Evolutionary conservation across 2,888 invertebrate species (phyloP), one percentile per base, ranked within the genome.

Genomic region (Xylocampa areola): DNA sequence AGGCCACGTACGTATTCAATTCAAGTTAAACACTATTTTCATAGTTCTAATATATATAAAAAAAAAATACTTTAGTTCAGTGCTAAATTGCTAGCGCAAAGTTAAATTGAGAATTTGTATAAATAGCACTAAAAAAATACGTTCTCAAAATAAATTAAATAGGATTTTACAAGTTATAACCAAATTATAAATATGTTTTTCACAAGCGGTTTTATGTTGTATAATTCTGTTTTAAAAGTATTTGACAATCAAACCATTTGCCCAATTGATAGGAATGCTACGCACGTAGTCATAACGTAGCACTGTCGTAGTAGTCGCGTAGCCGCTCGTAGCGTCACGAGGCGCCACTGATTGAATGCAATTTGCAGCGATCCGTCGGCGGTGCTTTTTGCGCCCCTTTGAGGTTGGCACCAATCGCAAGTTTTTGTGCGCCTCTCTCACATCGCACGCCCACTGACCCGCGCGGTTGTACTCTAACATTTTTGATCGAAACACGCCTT

Each of bases 361-460:
- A 69, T 73, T 60, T 54, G 59, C 27, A 27, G 53, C 23, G 29
- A 63, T 45, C 29, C 30, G 44, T 35, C 23, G 41, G 30, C 29
- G 17, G 16, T 14, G 36, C 57, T 71, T 69, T 73, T 73, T 71
- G 70, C 11, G 41, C 21, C 16, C 39, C 39, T 73, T 73, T 54
- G 55, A 69, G 74, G 74, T 69, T 48, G 55, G 50, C 51, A 32
- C 33, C 57, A 54, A 57, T 52, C 41, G 32, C 19, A 27, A 19
- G 47, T 58, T 68, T 68, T 62, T 73, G 49, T 52, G 39, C 11
- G 5, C 37, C 8, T 10, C 1, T 2, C 32, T 10, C 35, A 13
- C 45, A 10, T 10, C 1, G 10, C 29, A 4, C 30, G 40, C 33
- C 19, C 40, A 25, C 33, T 39, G 39, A 21, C 11, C 33, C 13